These are phyloP conservation scores for Dryas iulia DNA, from an alignment of 1,140 invertebrate genomes.

Conservation along the genomic window DNA sequence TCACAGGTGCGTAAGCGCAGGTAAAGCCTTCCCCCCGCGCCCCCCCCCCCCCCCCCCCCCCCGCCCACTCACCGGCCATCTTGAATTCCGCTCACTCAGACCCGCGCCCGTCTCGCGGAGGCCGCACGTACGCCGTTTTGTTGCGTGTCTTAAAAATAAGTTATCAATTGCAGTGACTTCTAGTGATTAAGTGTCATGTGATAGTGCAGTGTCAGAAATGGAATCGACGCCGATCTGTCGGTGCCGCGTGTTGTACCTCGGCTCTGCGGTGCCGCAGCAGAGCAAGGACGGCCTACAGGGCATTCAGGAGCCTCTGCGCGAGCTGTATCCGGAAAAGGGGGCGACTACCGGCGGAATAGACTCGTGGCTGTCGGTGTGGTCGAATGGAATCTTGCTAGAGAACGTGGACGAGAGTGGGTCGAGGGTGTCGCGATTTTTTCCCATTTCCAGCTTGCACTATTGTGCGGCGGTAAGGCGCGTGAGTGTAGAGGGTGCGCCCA, in stretches of 20 bases:
- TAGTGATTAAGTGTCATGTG: constrained; percentile 73
- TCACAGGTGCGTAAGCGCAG: constrained; percentile 77
- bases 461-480: constrained; percentile 97
- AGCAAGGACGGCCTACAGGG: constrained; percentile 98
- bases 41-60: constrained; percentile 32
- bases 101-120: constrained; percentile 66
- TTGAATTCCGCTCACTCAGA: constrained; percentile 78
- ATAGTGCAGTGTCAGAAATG: constrained; percentile 73
- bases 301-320: constrained; percentile 97
- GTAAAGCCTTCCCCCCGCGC: constrained; percentile 40
- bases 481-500: constrained; percentile 85
- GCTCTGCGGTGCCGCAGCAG: constrained; percentile 97
- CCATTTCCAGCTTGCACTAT: constrained; percentile 97
- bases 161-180: constrained; percentile 52
- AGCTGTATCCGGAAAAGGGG: constrained; percentile 95
- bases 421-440: constrained; percentile 97
- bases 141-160: constrained; percentile 35
- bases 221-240: constrained; percentile 95
- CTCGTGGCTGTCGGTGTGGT: constrained; percentile 98
- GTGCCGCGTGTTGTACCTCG: constrained; percentile 98
- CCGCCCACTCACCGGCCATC: constrained; percentile 57
- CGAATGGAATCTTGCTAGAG: constrained; percentile 96
- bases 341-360: constrained; percentile 96
- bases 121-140: constrained; percentile 59
- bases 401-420: constrained; percentile 98